Percentiles rank a stretch among this genome's conserved stretches.
Evolutionary conservation across 2,797 vertebrate genomes (phyloP).

Genomic region (Heterohyrax brucei): DNA sequence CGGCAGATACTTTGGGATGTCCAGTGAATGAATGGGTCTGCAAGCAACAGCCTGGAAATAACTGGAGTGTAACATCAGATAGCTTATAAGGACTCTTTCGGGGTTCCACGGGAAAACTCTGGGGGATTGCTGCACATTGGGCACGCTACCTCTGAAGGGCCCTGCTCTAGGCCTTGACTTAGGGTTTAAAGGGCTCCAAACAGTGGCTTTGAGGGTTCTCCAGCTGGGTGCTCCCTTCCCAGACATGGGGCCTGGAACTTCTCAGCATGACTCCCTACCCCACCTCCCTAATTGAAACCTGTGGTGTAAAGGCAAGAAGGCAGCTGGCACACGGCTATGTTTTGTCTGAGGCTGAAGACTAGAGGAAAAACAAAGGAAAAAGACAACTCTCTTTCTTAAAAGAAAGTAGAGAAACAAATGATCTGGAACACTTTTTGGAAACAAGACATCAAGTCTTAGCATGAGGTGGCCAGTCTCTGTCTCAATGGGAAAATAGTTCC

Average conservation of each 20-base stretch:
- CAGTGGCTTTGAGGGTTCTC: not conserved
- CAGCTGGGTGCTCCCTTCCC: not conserved
- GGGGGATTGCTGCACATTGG: not conserved
- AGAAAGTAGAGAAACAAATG: not conserved
- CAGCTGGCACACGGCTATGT: rapidly evolving
- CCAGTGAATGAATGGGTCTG: not conserved
- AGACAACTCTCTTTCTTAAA: not conserved
- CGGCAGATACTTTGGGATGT: not conserved
- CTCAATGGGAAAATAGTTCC: not conserved
- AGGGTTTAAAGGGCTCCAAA: not conserved
- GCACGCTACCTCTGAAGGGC: not conserved
- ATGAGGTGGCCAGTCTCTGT: not conserved
- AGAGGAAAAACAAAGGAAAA: not conserved
- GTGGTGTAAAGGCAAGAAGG: not conserved
- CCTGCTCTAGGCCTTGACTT: rapidly evolving
- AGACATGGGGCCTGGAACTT: rapidly evolving
- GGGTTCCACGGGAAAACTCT: not conserved
- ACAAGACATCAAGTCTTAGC: not conserved
- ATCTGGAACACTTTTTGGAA: not conserved
- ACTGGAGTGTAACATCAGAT: too few species aligned
- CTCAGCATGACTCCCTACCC: not conserved
- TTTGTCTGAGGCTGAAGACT: not conserved
- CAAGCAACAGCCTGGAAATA: rapidly evolving
- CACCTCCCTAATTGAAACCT: not conserved
- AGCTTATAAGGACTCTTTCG: rapidly evolving